Conservation (phyloP, 2,888 invertebrate genomes). For the Syritta pipiens region DNA sequence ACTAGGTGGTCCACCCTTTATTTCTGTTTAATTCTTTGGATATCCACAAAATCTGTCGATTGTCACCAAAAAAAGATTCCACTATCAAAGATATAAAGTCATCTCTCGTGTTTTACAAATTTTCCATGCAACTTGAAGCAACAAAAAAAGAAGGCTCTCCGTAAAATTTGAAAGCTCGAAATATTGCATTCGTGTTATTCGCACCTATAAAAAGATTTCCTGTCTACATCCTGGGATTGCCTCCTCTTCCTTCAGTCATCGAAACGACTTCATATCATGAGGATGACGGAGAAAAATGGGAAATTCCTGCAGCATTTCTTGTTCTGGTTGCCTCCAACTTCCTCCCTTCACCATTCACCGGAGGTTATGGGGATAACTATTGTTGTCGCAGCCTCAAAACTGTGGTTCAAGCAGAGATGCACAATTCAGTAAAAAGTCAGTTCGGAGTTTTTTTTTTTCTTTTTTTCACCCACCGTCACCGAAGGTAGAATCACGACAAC, state of each 20-base stretch:
- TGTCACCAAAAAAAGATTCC: too few species aligned
- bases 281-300: conserved; percentile 23
- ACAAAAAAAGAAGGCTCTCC: too few species aligned
- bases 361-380: conserved; percentile 12
- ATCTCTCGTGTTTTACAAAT: too few species aligned
- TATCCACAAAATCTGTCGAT: too few species aligned
- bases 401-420: conserved; percentile 32
- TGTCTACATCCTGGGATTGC: conserved; percentile 34
- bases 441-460: conserved; percentile 3
- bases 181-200: conserved; percentile 17
- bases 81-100: too few species aligned
- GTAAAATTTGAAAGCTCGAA: conserved; percentile 27
- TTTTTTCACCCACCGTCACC: background rate
- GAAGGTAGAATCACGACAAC: background rate
- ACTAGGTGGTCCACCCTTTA: too few species aligned
- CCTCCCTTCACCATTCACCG: conserved; percentile 16
- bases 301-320: conserved; percentile 22
- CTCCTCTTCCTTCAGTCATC: conserved; percentile 7
- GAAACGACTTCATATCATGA: conserved; percentile 28
- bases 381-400: conserved; percentile 38
- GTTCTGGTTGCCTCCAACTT: conserved; percentile 3
- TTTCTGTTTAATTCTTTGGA: too few species aligned
- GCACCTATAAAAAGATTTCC: background rate
- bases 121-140: background rate
- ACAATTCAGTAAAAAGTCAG: conserved; percentile 50